Evolutionary conservation across 2,888 invertebrate genomes (phyloP), one percentile per base, ranked within the genome.

Genomic region (Eupsilia transversa): DNA sequence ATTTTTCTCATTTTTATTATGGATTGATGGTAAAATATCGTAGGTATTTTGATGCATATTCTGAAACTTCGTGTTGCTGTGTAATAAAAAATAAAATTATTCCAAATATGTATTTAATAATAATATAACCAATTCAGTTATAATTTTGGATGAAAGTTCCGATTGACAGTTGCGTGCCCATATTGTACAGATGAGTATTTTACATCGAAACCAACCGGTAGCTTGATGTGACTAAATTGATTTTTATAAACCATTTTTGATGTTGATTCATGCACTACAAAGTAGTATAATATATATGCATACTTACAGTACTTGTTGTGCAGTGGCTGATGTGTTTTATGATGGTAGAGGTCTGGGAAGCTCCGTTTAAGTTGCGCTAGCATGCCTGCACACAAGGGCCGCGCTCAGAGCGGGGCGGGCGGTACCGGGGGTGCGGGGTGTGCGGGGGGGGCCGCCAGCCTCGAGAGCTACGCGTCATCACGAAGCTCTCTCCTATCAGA

Each of bases 311-410:
- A 97, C 96, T 97, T 97, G 97, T 97, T 97, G 96, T 97, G 97
- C 92, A 98, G 97, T 93, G 97, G 97, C 96, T 97, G 98, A 94
- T 97, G 98, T 92, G 97, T 97, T 97, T 97, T 98, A 96, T 96
- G 96, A 96, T 97, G 97, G 96, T 98, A 97, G 95, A 98, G 97
- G 96, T 98, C 98, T 94, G 98, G 98, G 97, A 98, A 97, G 97
- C 98, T 98, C 97, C 98, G 97, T 97, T 98, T 98, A 97, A 98
- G 97, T 97, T 98, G 98, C 97, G 98, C 97, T 97, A 98, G 97
- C 98, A 98, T 98, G 97, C 98, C 98, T 98, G 97, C 97, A 97
- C 96, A 96, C 96, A 96, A 96, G 96, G 96, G 96, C 95, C 94
- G 96, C 96, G 96, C 96, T 96, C 95, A 96, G 96, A 95, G 95